Percentiles rank a stretch among this genome's conserved stretches.
phyloP scores from a whole-genome alignment of 2,888 invertebrate genomes.

The Criorhina ranunculi region DNA sequence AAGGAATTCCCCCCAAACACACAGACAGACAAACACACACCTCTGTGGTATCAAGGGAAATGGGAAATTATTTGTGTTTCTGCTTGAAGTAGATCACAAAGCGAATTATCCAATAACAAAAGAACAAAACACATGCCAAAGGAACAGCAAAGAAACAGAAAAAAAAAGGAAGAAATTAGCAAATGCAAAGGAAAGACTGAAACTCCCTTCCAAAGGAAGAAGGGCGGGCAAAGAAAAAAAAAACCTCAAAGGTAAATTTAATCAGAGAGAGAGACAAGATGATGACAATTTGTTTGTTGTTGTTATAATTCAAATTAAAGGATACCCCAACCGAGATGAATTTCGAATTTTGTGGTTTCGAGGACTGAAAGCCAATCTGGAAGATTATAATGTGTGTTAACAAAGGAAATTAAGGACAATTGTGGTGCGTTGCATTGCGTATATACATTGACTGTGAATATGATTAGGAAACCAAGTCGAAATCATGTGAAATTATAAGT shows the following conservation, averaged over 20 bases:
- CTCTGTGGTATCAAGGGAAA: slow-evolving; percentile 13
- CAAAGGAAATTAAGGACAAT: neutral
- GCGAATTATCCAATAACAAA: slow-evolving; percentile 74
- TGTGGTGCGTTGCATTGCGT: no score
- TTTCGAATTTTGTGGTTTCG: neutral
- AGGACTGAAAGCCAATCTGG: neutral
- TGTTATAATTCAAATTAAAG: slow-evolving; percentile 58
- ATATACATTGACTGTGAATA: no score
- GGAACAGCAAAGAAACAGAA: slow-evolving; percentile 15
- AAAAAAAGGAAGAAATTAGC: slow-evolving; percentile 68
- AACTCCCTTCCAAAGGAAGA: slow-evolving; percentile 30
- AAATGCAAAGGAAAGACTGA: slow-evolving; percentile 45
- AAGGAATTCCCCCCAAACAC: neutral
- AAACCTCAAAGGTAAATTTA: slow-evolving; percentile 74
- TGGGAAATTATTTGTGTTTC: slow-evolving; percentile 75
- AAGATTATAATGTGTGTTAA: neutral
- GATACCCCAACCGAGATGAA: neutral
- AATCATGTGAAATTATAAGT: no score
- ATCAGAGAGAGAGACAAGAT: slow-evolving; percentile 71
- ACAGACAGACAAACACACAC: slow-evolving; percentile 22
- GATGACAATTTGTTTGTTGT: slow-evolving; percentile 64
- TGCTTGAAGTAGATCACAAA: slow-evolving; percentile 76
- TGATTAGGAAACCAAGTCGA: no score
- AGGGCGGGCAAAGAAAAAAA: slow-evolving; percentile 29
- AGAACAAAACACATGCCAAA: slow-evolving; percentile 58